These are phyloP conservation scores for Acanthosoma haemorrhoidale DNA, from an alignment of 2,888 invertebrate species.

Conservation along the genomic window DNA sequence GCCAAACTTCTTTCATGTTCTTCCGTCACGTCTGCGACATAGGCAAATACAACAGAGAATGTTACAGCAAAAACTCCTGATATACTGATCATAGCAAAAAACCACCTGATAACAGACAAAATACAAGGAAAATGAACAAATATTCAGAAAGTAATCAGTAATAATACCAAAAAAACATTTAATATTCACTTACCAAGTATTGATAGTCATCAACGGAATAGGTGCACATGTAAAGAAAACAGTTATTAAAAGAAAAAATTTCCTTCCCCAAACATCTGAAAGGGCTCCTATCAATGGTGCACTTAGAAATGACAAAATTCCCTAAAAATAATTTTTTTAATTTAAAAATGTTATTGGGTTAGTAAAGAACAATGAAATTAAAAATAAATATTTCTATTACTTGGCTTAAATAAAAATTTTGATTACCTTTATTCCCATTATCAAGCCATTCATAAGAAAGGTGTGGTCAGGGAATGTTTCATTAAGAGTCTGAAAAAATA, in stretches of 20 bases:
- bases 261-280: conserved; percentile 97
- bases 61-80: conserved; percentile 98
- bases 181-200: conserved; percentile 82
- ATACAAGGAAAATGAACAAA: neutral
- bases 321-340: conserved; percentile 50
- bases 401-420: neutral
- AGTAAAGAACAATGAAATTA: conserved; percentile 1
- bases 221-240: conserved; percentile 99
- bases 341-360: neutral
- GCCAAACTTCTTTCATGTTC: conserved; percentile 91
- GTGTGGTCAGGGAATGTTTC: conserved; percentile 98
- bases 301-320: conserved; percentile 92
- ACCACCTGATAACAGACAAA: conserved; percentile 64
- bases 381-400: neutral
- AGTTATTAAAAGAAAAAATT: conserved; percentile 93
- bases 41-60: conserved; percentile 98
- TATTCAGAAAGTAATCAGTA: neutral
- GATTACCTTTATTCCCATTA: conserved; percentile 92
- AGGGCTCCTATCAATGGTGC: conserved; percentile 96
- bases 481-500: conserved; percentile 69
- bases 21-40: conserved; percentile 98
- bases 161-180: neutral
- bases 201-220: conserved; percentile 97
- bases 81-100: conserved; percentile 98
- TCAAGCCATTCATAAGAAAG: conserved; percentile 98